Conservation (phyloP, 2,797 vertebrate species). For the Crax fasciolata region DNA sequence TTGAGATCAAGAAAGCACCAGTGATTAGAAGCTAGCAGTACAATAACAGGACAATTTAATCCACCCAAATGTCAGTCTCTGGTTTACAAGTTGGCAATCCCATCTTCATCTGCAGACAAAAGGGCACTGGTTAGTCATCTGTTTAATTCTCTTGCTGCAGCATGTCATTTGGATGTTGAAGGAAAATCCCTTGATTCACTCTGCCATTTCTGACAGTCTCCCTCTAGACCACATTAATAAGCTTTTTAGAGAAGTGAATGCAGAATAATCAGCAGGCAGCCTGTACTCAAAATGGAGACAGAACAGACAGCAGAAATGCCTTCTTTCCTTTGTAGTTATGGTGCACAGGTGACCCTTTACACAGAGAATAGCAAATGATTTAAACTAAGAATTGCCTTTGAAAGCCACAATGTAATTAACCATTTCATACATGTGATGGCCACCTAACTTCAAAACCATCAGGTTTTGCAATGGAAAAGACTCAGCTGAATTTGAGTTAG, state of each 20-base stretch:
- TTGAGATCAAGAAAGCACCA: conserved; percentile 81
- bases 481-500: conserved; percentile 69
- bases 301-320: conserved; percentile 61
- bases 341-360: conserved; percentile 63
- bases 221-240: conserved; percentile 88
- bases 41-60: conserved; percentile 84
- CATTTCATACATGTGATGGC: conserved; percentile 35
- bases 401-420: conserved; percentile 63
- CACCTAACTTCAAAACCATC: conserved; percentile 24
- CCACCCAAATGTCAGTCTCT: conserved; percentile 85
- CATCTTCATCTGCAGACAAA: conserved; percentile 85
- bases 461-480: conserved; percentile 32
- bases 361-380: conserved; percentile 50
- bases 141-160: conserved; percentile 86
- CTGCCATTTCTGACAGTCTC: conserved; percentile 88
- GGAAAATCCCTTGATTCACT: conserved; percentile 86
- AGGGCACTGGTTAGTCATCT: conserved; percentile 88
- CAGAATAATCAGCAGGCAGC: conserved; percentile 83
- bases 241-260: conserved; percentile 83
- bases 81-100: conserved; percentile 85
- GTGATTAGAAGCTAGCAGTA: conserved; percentile 82
- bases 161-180: conserved; percentile 86
- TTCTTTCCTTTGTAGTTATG: conserved; percentile 70
- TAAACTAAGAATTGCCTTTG: conserved; percentile 65
- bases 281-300: conserved; percentile 78